These are phyloP conservation scores for Coelogynopora nodosa DNA, from an alignment of 2,888 invertebrate species.

Conservation along the genomic window DNA sequence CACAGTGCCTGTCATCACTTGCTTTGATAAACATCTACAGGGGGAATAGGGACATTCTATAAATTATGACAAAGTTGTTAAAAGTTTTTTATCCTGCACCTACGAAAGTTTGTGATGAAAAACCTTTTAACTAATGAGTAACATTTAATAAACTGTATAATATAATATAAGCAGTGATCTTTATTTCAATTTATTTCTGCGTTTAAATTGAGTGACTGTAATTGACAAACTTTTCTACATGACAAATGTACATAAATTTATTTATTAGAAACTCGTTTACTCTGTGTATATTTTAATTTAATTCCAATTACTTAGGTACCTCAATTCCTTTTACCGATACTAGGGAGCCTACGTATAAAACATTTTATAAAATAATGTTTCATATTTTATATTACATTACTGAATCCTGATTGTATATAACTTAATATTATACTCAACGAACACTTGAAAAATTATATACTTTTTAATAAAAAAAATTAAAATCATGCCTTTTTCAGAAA, in stretches of 20 bases:
- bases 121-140: constrained; percentile 27
- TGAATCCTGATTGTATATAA: constrained; percentile 10
- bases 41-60: constrained; percentile 13
- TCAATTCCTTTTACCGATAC: background rate
- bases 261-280: constrained; percentile 17
- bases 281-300: constrained; percentile 15
- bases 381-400: constrained; percentile 4
- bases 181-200: constrained; percentile 7
- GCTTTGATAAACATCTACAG: constrained; percentile 25
- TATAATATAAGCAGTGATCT: background rate
- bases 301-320: background rate
- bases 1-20: constrained; percentile 13
- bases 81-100: constrained; percentile 20
- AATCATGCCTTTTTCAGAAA: constrained; percentile 11
- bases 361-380: constrained; percentile 9
- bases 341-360: background rate
- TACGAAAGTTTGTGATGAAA: constrained; percentile 20
- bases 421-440: background rate
- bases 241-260: constrained; percentile 12
- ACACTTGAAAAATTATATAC: background rate
- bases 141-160: background rate
- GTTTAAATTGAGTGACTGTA: constrained; percentile 12
- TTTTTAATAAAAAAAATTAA: background rate
- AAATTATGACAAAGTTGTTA: constrained; percentile 20
- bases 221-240: constrained; percentile 20